Evolutionary conservation across 2,113 vertebrate genomes (phyloP).

Genomic region (Macroglossus sobrinus): DNA sequence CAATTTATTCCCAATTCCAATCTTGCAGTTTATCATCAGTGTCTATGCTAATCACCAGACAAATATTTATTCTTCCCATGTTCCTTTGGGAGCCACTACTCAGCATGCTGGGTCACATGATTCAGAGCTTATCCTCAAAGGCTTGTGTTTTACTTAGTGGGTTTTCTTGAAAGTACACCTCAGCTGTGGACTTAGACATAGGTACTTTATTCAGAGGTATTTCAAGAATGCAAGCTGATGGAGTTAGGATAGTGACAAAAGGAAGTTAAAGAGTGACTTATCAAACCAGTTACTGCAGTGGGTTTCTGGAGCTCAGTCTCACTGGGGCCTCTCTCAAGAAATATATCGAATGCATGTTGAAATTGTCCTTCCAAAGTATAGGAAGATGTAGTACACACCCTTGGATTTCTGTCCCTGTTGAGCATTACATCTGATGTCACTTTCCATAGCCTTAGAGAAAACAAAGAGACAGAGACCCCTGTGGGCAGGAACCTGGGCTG

Average conservation of each 20-base stretch:
- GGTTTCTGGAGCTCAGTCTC: not conserved
- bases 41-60: not conserved
- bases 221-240: not conserved
- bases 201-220: not conserved
- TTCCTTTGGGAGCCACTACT: not conserved
- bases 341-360: not conserved
- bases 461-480: not conserved
- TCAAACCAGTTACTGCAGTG: not conserved
- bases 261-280: not conserved
- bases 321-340: not conserved
- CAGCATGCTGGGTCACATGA: not conserved
- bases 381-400: not conserved
- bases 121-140: not conserved
- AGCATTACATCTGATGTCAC: not conserved
- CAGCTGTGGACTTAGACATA: not conserved
- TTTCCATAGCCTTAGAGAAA: not conserved
- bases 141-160: not conserved
- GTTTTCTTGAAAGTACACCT: not conserved
- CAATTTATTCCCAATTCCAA: not conserved
- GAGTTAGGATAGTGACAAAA: not conserved
- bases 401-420: not conserved
- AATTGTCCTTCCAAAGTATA: not conserved
- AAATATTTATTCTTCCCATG: not conserved
- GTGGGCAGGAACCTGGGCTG: not conserved
- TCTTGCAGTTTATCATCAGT: not conserved